Percentiles rank a stretch among this genome's conserved stretches.
Evolutionary conservation across 2,888 invertebrate genomes (phyloP).

Genomic region (Palloptera scutellata): DNA sequence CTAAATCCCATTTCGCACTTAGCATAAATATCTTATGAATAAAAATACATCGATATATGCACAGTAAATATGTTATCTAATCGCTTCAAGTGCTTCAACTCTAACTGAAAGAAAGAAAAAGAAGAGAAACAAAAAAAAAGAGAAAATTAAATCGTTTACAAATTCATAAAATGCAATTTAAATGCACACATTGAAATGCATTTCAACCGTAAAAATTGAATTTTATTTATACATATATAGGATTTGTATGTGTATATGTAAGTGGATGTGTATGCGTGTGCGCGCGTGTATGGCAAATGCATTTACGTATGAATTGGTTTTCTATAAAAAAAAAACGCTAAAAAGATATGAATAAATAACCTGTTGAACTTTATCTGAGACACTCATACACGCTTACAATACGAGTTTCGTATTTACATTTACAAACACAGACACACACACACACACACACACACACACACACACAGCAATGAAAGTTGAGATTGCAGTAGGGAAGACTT

Average conservation of each 20-base stretch:
- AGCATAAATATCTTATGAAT: too few species aligned
- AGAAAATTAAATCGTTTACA: slow-evolving; percentile 38
- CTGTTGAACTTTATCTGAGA: not conserved
- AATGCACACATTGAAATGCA: slow-evolving; percentile 42
- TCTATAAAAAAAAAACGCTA: not conserved
- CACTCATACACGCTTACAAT: not conserved
- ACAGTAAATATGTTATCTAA: too few species aligned
- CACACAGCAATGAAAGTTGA: not conserved
- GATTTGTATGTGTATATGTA: too few species aligned
- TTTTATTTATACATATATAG: slow-evolving; percentile 8
- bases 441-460: not conserved
- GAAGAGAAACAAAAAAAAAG: too few species aligned
- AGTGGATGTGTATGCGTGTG: too few species aligned
- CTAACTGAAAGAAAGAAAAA: too few species aligned
- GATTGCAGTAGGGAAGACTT: too few species aligned
- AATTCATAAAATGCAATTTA: slow-evolving; percentile 45
- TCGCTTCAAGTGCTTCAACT: too few species aligned
- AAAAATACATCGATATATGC: too few species aligned
- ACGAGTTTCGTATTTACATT: slow-evolving; percentile 12
- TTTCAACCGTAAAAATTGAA: slow-evolving; percentile 42
- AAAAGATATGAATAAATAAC: not conserved
- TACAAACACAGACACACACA: not conserved
- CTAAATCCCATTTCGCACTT: too few species aligned
- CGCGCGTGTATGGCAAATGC: slow-evolving; percentile 7
- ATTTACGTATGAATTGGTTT: slow-evolving; percentile 31